These are phyloP conservation scores for Agelastica alni DNA, from an alignment of 2,888 invertebrate genomes.

Conservation along the genomic window DNA sequence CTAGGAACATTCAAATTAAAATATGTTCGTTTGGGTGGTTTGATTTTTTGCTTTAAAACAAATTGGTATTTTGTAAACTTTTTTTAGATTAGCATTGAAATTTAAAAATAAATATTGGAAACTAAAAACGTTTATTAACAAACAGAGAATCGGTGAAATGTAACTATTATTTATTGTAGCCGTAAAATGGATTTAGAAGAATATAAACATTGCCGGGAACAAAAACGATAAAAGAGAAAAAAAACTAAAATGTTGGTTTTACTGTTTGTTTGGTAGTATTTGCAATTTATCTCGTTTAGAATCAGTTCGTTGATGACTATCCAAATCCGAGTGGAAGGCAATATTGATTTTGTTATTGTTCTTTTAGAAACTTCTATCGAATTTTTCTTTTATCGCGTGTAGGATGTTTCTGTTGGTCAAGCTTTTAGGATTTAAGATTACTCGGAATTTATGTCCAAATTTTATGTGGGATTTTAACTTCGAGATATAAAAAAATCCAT, in stretches of 20 bases:
- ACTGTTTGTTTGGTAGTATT: conserved; percentile 22
- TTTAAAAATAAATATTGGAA: too few relatives aligned
- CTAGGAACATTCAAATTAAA: too few relatives aligned
- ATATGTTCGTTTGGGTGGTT: too few relatives aligned
- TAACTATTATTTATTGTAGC: conserved; percentile 1
- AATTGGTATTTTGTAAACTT: too few relatives aligned
- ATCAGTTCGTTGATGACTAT: conserved; percentile 19
- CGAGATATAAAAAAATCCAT: too few relatives aligned
- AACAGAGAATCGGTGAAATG: background rate
- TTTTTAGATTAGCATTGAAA: background rate
- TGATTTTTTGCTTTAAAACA: too few relatives aligned
- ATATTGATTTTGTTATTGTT: conserved; percentile 13
- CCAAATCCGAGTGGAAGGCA: conserved; percentile 4
- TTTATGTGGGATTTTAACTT: background rate
- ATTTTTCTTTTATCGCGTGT: conserved; percentile 1
- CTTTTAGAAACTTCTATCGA: conserved; percentile 1
- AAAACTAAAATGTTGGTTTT: conserved; percentile 15
- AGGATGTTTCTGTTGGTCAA: background rate
- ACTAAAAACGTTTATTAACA: too few relatives aligned
- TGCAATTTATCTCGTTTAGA: conserved; percentile 25
- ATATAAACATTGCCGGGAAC: conserved; percentile 9
- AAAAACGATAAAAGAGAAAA: conserved; percentile 7
- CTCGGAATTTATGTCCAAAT: background rate
- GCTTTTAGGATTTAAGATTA: background rate
- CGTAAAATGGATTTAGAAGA: conserved; percentile 11